Conservation (phyloP, 2,888 invertebrate genomes). For the Euspilapteryx auroguttella region DNA sequence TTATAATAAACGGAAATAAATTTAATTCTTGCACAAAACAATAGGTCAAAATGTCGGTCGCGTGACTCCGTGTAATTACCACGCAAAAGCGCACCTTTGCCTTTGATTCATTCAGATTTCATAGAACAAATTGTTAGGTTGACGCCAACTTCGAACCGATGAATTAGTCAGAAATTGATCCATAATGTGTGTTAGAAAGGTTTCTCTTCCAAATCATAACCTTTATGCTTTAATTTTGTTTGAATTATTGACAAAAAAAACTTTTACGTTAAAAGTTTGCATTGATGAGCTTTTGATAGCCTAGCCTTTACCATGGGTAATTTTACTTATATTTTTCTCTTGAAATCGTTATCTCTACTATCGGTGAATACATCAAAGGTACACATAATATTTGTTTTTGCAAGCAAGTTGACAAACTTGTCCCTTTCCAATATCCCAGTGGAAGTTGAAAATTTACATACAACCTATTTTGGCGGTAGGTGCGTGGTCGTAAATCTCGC, state of each 20-base stretch:
- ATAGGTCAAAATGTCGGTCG: constrained; percentile 22
- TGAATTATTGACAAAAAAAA: constrained; percentile 2
- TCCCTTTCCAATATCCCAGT: constrained; percentile 18
- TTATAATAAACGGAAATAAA: too few species aligned
- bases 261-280: background rate
- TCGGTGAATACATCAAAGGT: too few species aligned
- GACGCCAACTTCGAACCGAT: constrained; percentile 46
- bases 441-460: constrained; percentile 53
- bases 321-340: too few species aligned
- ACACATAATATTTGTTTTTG: constrained; percentile 8
- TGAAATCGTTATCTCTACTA: too few species aligned
- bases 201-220: too few species aligned
- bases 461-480: constrained; percentile 45
- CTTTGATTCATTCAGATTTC: constrained; percentile 38
- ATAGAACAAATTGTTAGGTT: constrained; percentile 53
- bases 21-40: too few species aligned
- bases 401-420: constrained; percentile 10
- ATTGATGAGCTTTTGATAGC: too few species aligned
- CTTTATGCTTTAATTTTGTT: constrained; percentile 37
- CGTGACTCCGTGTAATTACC: constrained; percentile 51
- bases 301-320: too few species aligned
- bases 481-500: constrained; percentile 57
- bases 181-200: constrained; percentile 47
- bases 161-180: constrained; percentile 49
- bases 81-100: constrained; percentile 33